Base-by-base conservation (phyloP, 92 coral and sea anemone genomes). In the Porites cylindrica region DNA sequence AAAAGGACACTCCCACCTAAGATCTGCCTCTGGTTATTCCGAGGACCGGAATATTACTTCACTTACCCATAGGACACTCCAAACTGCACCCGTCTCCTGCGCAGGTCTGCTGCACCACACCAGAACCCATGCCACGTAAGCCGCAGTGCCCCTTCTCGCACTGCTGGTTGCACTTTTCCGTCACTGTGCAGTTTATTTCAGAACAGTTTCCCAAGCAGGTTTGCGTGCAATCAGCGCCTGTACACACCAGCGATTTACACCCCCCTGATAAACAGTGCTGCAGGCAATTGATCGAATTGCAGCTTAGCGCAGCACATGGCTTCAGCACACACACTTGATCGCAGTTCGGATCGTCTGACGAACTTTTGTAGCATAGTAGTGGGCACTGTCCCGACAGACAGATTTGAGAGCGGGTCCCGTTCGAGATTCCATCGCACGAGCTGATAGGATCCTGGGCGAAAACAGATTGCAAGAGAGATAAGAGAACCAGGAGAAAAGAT, bases 71-170 rank as follows among this genome's bases (percentile, higher is more conserved):
- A 26, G 73, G 65, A 54, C 94, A 91, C 66, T 61, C 82, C 17
- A 91, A 62, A 7, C 86, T 79, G 64, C 94, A 91, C 70, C 88
- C 88, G 66, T 78, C 87, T 53, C 92, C 90, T 10, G 74, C 78
- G 62, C 91, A 88, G 2, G 83, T 88, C 50, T 91, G 94, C 2
- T 82, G 92, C 18, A 87, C 92, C 26, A 18, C 21, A 4, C 76
- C 88, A 4, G 10, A 76, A 12, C 87, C 84, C 69, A 47, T 76
- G 24, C 87, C 94, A 24, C 60, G 64, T 14, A 91, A 77, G 6
- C 54, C 85, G 21, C 94, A 91, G 17, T 69, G 1, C n/a, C 92
- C 94, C 73, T 79, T 91, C 80, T 91, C 94, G 75, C 94, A 91
- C 68, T 88, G 94, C 72, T 91, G 94, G 72, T 59, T 91, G 84